These are phyloP conservation scores for Apotomis capreana DNA, from an alignment of 2,888 invertebrate species.

Conservation along the genomic window DNA sequence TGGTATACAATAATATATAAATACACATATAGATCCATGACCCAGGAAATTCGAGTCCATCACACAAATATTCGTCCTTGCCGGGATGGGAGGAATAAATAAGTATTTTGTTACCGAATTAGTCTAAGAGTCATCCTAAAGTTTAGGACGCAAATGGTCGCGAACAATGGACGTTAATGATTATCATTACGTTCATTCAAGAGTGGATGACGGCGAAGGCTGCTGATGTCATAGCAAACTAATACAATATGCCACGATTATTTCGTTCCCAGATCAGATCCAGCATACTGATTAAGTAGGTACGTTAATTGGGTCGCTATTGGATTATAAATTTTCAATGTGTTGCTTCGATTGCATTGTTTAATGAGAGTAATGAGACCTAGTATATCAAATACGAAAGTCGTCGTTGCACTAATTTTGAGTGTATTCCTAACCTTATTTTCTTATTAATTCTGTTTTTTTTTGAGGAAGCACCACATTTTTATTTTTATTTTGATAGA, in stretches of 20 bases:
- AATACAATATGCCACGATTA: constrained; percentile 26
- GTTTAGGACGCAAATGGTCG: constrained; percentile 2
- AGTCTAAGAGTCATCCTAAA: constrained; percentile 15
- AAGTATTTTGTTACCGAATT: background rate
- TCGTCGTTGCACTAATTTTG: too few relatives aligned
- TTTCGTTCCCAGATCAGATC: constrained; percentile 6
- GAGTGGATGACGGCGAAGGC: constrained; percentile 22
- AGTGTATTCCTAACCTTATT: too few relatives aligned
- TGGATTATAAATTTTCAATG: too few relatives aligned
- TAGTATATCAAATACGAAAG: too few relatives aligned
- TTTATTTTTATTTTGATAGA: too few relatives aligned
- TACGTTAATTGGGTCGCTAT: background rate
- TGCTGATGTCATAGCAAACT: constrained; percentile 21
- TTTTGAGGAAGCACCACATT: too few relatives aligned
- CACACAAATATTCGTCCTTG: too few relatives aligned
- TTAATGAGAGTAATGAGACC: background rate
- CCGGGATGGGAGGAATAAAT: too few relatives aligned
- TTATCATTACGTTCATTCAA: constrained; percentile 35
- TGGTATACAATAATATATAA: too few relatives aligned
- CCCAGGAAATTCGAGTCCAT: too few relatives aligned
- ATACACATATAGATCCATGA: too few relatives aligned
- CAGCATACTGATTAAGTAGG: constrained; percentile 8
- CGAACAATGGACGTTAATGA: constrained; percentile 34
- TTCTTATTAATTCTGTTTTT: too few relatives aligned
- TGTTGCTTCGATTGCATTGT: background rate